phyloP scores from a whole-genome alignment of 2,888 invertebrate species.

The Allophyes oxyacanthae region DNA sequence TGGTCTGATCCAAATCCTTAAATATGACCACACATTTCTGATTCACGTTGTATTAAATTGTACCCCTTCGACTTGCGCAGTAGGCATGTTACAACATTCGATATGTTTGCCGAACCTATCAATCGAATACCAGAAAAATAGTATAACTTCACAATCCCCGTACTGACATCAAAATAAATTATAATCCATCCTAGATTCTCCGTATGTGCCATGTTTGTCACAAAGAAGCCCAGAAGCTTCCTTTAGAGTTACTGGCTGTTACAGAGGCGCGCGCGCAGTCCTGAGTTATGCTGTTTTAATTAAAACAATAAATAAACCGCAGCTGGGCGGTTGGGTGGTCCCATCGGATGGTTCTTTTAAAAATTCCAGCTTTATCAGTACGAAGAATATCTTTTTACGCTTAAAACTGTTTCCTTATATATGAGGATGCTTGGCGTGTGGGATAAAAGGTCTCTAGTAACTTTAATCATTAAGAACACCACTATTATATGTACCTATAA shows the following conservation, averaged over 20 bases:
- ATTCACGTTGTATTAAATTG: too few relatives aligned
- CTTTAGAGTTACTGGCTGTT: constrained; percentile 79
- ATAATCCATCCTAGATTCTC: constrained; percentile 36
- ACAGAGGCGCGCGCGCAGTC: constrained; percentile 72
- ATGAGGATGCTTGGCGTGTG: constrained; percentile 19
- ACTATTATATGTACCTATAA: too few relatives aligned
- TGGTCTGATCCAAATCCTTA: too few relatives aligned
- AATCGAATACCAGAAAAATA: constrained; percentile 13
- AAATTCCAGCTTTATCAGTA: constrained; percentile 77
- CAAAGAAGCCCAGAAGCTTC: constrained; percentile 72
- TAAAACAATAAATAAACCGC: constrained; percentile 84
- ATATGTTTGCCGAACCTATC: constrained; percentile 13
- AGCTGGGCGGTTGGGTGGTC: constrained; percentile 81
- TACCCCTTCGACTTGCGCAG: background rate
- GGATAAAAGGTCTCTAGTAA: constrained; percentile 22
- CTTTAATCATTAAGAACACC: too few relatives aligned
- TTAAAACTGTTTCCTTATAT: constrained; percentile 55
- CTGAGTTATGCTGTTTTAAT: constrained; percentile 86
- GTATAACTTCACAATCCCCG: background rate
- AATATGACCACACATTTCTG: too few relatives aligned
- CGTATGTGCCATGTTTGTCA: constrained; percentile 43
- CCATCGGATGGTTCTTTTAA: constrained; percentile 70
- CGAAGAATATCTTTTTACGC: constrained; percentile 64
- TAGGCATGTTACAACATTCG: background rate
- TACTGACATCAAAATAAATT: constrained; percentile 21